Evolutionary conservation across 2,888 invertebrate species (phyloP).

Genomic region (Ceriagrion tenellum): DNA sequence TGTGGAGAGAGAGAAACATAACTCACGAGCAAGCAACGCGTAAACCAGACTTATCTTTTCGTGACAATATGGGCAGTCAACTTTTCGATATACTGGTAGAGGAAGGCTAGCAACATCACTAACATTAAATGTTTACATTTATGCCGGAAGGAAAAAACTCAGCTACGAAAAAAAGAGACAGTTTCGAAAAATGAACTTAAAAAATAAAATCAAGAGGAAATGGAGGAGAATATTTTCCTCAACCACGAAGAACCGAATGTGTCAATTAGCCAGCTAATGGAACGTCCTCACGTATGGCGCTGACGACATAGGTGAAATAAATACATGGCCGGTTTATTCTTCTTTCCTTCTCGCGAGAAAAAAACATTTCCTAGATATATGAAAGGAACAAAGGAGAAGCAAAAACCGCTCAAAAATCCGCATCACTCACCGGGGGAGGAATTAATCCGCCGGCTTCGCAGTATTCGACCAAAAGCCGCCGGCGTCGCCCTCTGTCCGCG

Average conservation of each 20-base stretch:
- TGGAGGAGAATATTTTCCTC: no score
- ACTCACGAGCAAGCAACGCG: no score
- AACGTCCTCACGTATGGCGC: not conserved
- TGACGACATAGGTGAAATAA: not conserved
- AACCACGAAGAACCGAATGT: not conserved
- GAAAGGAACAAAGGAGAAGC: not conserved
- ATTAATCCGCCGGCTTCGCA: constrained; percentile 4
- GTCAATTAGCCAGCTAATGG: not conserved
- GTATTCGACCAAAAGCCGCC: not conserved
- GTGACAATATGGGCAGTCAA: not conserved
- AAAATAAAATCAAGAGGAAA: not conserved
- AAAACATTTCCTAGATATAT: not conserved
- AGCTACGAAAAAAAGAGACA: not conserved
- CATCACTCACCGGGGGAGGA: not conserved
- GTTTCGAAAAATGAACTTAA: not conserved
- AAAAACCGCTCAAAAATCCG: not conserved
- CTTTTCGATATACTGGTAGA: not conserved
- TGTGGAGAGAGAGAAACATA: no score
- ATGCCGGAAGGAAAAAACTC: not conserved
- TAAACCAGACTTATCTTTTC: not conserved
- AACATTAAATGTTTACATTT: not conserved
- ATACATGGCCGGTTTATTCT: not conserved
- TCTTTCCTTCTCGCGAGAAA: not conserved
- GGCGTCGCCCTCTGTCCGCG: not conserved
- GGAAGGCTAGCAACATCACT: not conserved